These are phyloP conservation scores for Neelides folsomi DNA, from an alignment of 2,888 invertebrate genomes.

Conservation along the genomic window DNA sequence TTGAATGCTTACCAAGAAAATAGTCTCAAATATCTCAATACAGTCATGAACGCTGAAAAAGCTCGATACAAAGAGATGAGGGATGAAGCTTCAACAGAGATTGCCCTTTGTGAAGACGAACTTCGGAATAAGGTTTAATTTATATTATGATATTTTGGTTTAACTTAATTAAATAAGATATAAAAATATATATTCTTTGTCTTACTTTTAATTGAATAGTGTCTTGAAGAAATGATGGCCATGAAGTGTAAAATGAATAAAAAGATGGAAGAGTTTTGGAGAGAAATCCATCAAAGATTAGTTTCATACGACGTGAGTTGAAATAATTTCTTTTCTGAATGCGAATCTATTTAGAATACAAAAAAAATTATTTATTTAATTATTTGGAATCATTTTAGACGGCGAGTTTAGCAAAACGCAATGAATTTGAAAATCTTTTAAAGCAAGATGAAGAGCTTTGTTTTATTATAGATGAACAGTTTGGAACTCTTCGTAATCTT, in stretches of 20 bases:
- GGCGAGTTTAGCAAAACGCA: constrained; percentile 14
- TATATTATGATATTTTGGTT: neutral
- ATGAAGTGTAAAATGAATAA: constrained; percentile 17
- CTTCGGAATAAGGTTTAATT: constrained; percentile 23
- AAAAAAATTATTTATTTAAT: neutral
- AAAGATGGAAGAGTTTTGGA: constrained; percentile 21
- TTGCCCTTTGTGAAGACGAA: constrained; percentile 25
- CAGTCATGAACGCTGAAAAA: constrained; percentile 16
- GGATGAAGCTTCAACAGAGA: constrained; percentile 21
- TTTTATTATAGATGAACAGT: constrained; percentile 21
- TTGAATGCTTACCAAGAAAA: constrained; percentile 24
- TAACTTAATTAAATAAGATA: neutral
- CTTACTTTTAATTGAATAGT: constrained; percentile 9
- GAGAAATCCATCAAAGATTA: constrained; percentile 18
- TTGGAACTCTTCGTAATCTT: constrained; percentile 18
- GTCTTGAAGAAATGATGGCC: constrained; percentile 24
- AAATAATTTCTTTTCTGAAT: neutral
- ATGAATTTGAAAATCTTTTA: constrained; percentile 17
- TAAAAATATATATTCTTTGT: neutral
- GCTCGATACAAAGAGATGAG: constrained; percentile 21
- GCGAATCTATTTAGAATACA: neutral
- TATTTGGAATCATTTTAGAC: constrained; percentile 9
- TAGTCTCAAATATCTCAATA: constrained; percentile 21
- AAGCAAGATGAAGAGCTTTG: constrained; percentile 23
- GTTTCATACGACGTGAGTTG: constrained; percentile 23